phyloP scores from a whole-genome alignment of 2,888 invertebrate genomes.

The Mesochorus sp. region DNA sequence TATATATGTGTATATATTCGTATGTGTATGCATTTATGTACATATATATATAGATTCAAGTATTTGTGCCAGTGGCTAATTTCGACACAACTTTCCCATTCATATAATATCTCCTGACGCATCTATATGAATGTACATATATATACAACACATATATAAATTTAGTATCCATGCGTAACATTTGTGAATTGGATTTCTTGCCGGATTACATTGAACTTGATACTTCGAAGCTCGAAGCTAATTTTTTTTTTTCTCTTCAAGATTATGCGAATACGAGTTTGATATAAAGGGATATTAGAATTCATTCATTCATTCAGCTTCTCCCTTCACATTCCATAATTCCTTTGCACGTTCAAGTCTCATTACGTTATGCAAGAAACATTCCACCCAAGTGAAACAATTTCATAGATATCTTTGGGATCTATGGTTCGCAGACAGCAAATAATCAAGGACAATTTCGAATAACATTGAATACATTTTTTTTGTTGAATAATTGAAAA shows the following conservation, averaged over 20 bases:
- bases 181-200: slow-evolving; percentile 26
- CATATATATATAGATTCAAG: not conserved
- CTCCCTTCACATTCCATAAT: too few relatives aligned
- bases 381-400: too few relatives aligned
- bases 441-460: too few relatives aligned
- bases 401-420: too few relatives aligned
- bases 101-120: slow-evolving; percentile 49
- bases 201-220: slow-evolving; percentile 42
- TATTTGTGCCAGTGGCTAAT: slow-evolving; percentile 38
- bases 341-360: too few relatives aligned
- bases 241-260: not conserved
- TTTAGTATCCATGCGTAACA: slow-evolving; percentile 18
- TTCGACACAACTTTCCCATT: slow-evolving; percentile 60
- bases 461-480: too few relatives aligned
- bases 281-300: too few relatives aligned
- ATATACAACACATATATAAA: not conserved
- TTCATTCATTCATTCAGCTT: too few relatives aligned
- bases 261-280: not conserved
- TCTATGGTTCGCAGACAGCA: too few relatives aligned
- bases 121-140: not conserved
- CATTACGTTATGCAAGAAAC: too few relatives aligned
- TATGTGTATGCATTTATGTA: slow-evolving; percentile 6
- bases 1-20: slow-evolving; percentile 13
- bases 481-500: too few relatives aligned
- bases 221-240: not conserved